Percentiles rank a stretch among this genome's conserved stretches.
These are phyloP conservation scores for Melanotaenia maccullochi DNA, from an alignment of 2,797 vertebrate species.

Conservation along the genomic window DNA sequence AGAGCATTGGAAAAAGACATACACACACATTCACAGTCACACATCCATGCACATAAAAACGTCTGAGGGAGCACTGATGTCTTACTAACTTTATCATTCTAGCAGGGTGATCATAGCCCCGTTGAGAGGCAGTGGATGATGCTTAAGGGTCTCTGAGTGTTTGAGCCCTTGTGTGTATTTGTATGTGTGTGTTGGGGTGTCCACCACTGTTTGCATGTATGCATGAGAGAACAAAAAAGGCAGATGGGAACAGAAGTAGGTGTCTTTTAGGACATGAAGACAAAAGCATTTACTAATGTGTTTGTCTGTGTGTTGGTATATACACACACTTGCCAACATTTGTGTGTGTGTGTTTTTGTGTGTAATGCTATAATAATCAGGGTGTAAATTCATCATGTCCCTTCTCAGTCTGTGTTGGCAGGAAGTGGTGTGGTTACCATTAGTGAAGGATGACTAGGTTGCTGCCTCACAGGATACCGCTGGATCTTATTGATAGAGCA, in stretches of 20 bases:
- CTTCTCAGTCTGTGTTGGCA: constrained; percentile 80
- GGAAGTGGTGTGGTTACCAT: constrained; percentile 84
- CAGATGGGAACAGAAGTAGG: constrained; percentile 80
- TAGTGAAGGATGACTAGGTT: constrained; percentile 84
- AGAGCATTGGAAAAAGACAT: constrained; percentile 81
- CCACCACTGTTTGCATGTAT: constrained; percentile 67
- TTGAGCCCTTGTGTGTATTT: constrained; percentile 36
- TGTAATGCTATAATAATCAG: constrained; percentile 76
- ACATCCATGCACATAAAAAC: constrained; percentile 51
- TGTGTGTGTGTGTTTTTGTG: constrained; percentile 36
- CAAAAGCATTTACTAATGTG: constrained; percentile 74
- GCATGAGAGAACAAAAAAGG: constrained; percentile 67
- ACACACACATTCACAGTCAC: constrained; percentile 35
- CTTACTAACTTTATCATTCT: constrained; percentile 87
- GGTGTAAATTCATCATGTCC: constrained; percentile 84
- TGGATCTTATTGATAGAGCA: constrained; percentile 34
- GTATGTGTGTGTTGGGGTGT: constrained; percentile 42
- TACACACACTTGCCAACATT: constrained; percentile 23
- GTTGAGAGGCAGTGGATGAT: constrained; percentile 71
- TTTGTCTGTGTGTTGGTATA: constrained; percentile 53
- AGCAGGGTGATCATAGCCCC: constrained; percentile 84
- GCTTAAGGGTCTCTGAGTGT: constrained; percentile 62
- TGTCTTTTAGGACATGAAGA: constrained; percentile 77
- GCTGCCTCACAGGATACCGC: constrained; percentile 63
- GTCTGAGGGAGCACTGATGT: constrained; percentile 82